Evolutionary conservation across 2,113 vertebrate genomes (phyloP), one percentile per base, ranked within the genome.

Genomic region (Montifringilla adamsi): DNA sequence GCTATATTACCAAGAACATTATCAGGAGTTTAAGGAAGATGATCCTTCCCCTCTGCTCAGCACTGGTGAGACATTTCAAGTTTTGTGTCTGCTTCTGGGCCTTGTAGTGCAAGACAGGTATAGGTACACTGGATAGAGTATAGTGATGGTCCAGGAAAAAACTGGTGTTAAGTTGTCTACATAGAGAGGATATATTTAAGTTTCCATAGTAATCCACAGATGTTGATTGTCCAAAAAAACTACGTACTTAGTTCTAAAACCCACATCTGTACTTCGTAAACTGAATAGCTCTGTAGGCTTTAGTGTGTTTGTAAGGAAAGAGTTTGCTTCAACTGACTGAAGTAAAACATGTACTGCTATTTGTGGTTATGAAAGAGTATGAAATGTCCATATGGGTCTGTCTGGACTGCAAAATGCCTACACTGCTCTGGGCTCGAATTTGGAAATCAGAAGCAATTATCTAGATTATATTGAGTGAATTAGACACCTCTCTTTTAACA

Each of bases 171-270:
- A 53, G 13, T 30, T 79, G 9, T 30, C 23, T 31, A 30, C 33
- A 58, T 13, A 31, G 58, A 52, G 69, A 39, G 4, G 13, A 24
- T 8, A 14, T 1, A 5, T 72, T 44, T 53, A 72, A 41, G 9
- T 75, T 76, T 72, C 9, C 8, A 19, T 2, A 44, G 4, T 12
- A 50, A 4, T 41, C 7, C 55, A 28, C 6, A 76, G 6, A 46
- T 31, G 9, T n/a, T 70, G 4, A 22, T 43, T 55, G 10, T 55
- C 39, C 23, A 72, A 33, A 46, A 83, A 68, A 5, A 41, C 2
- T 41, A 15, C 0, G 0, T 21, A 22, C 3, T 67, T 83, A 33
- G 19, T 50, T 23, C 10, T 77, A 46, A 73, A 84, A 6, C 3
- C 10, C 4, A 28, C 5, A 63, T 31, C 15, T 59, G 17, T 53